Evolutionary conservation across 2,113 vertebrate genomes (phyloP).

Genomic region (Cricetomys ansorgei): DNA sequence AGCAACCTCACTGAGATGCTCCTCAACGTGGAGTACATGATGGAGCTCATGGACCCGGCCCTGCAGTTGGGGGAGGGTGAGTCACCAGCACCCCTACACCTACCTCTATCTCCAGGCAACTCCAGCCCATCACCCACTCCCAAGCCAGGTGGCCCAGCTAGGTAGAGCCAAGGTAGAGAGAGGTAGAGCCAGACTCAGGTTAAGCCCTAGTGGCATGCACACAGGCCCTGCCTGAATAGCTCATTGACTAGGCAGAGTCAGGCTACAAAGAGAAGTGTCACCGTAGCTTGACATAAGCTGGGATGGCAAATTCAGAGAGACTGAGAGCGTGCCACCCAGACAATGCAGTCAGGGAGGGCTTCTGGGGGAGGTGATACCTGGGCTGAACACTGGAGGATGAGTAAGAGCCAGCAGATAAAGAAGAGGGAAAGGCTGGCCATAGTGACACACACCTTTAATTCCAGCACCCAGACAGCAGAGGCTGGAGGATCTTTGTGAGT

Average conservation of each 20-base stretch:
- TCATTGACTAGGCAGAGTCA: not conserved
- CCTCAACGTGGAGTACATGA: conserved; percentile 97
- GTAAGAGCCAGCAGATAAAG: not conserved
- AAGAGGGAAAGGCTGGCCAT: not conserved
- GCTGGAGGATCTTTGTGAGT: not conserved
- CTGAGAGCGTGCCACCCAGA: not conserved
- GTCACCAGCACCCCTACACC: not conserved
- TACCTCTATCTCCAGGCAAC: not conserved
- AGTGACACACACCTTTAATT: not conserved
- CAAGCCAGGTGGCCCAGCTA: not conserved
- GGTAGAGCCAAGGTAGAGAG: too few relatives aligned
- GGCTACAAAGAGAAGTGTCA: not conserved
- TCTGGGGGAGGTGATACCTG: not conserved
- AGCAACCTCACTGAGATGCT: conserved; percentile 92
- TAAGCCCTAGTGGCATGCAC: not conserved
- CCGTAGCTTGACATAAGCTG: not conserved
- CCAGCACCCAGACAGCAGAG: not conserved
- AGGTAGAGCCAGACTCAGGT: not conserved
- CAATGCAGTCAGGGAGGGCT: not conserved
- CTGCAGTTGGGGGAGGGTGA: conserved; percentile 97
- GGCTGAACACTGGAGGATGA: not conserved
- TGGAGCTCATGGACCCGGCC: conserved; percentile 98
- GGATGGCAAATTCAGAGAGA: not conserved
- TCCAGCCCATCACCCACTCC: not conserved
- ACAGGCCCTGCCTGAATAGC: not conserved